Base-by-base conservation (phyloP, 2,797 vertebrate genomes). In the Neoniphon sammara region DNA sequence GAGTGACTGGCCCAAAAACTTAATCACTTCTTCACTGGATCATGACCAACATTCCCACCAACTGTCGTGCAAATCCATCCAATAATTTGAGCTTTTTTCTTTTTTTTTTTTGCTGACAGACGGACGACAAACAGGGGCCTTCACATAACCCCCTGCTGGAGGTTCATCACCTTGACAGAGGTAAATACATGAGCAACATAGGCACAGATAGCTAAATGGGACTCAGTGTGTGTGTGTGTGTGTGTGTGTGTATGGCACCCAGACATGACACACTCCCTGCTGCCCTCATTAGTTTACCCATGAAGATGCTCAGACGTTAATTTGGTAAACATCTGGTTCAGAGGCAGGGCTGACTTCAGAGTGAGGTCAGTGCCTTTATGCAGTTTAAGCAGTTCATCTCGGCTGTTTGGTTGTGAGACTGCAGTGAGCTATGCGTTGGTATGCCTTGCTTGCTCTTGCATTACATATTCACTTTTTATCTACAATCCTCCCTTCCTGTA, bases 271-370 rank as follows among this genome's bases (percentile, higher is more conserved):
- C 42, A 52, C 63, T 47, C 63, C 61, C 64, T 66, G 25, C 54
- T 67, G 50, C 25, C 53, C 75, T 73, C 46, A 68, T 66, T 70
- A 70, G 47, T 52, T 30, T 46, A 57, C 15, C 70, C 59, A 25
- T 56, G 61, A 78, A 85, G 75, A 73, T 31, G 12, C 54, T 64
- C 39, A 62, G 61, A 65, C 18, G 2, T 73, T 70, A 64, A 63
- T 77, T 55, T 62, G 42, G 52, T 74, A 73, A 82, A 85, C 52
- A 42, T 83, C 56, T 74, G 77, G 46, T 73, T 73, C 61, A 80
- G 60, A 47, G 39, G 36, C 23, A 46, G 21, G 57, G 49, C 27
- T 31, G 76, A 50, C 55, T 25, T 25, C 56, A 70, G 31, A 39
- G 30, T 3, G 0, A 68, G 64, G 66, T 65, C 46, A 73, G 18